Evolutionary conservation across 2,797 vertebrate genomes (phyloP).

Genomic region (Lacerta viridis): DNA sequence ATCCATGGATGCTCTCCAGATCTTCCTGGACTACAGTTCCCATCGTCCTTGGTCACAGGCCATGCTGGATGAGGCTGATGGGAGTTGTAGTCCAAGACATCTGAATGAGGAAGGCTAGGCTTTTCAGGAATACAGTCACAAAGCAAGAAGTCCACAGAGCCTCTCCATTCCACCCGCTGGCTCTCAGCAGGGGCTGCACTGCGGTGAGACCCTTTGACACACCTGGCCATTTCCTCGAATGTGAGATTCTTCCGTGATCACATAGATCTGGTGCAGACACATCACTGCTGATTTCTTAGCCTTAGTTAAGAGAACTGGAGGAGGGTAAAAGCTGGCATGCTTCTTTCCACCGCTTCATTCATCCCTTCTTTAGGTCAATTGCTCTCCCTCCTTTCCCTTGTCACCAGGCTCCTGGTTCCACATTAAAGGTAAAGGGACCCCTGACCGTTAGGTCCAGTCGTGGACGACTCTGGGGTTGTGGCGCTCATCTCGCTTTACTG

Average conservation of each 20-base stretch:
- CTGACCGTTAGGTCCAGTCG: no score
- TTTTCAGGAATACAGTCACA: constrained; percentile 8
- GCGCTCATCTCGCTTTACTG: no score
- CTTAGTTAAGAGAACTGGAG: not conserved
- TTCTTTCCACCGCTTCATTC: not conserved
- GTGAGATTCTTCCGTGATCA: not conserved
- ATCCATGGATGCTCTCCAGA: not conserved
- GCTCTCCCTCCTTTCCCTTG: not conserved
- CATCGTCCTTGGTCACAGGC: not conserved
- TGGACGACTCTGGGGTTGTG: no score
- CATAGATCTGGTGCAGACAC: not conserved
- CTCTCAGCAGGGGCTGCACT: not conserved
- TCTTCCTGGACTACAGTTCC: no score
- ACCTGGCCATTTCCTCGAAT: not conserved
- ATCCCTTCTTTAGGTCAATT: not conserved
- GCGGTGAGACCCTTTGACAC: not conserved
- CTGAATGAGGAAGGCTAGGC: not conserved
- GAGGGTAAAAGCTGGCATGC: not conserved
- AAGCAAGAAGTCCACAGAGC: not conserved
- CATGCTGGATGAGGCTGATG: not conserved
- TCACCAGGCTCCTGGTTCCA: not conserved
- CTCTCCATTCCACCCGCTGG: not conserved
- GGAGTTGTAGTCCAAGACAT: not conserved
- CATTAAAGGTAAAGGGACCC: not conserved
- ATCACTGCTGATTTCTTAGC: not conserved